Conservation (phyloP, 64 coral and sea anemone genomes). For the Porites lutea region DNA sequence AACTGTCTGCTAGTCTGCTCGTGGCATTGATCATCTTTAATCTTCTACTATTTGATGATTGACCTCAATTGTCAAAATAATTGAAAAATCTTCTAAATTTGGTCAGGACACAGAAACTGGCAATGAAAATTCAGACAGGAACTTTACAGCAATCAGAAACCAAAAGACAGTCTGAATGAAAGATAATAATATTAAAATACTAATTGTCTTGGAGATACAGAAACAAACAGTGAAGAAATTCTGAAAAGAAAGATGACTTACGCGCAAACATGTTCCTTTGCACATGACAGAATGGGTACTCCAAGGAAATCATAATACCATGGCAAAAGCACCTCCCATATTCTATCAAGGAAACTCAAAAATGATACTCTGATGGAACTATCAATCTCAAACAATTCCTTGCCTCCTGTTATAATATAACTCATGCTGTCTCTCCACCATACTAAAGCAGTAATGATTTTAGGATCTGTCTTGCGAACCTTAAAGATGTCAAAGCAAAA, state of each 20-base stretch:
- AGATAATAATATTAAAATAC: too few relatives aligned
- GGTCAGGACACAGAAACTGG: too few relatives aligned
- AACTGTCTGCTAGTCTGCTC: too few relatives aligned
- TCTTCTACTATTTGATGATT: too few relatives aligned
- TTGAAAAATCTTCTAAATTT: too few relatives aligned
- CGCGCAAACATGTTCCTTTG: slow-evolving; percentile 78
- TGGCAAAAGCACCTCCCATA: slow-evolving; percentile 83
- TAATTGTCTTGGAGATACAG: too few relatives aligned
- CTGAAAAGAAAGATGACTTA: slow-evolving; percentile 27
- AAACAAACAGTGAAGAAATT: too few relatives aligned
- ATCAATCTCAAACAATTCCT: slow-evolving; percentile 67
- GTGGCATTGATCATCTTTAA: too few relatives aligned
- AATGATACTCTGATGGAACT: slow-evolving; percentile 36
- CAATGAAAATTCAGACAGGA: too few relatives aligned
- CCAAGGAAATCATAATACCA: slow-evolving; percentile 95
- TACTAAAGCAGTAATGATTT: slow-evolving; percentile 83
- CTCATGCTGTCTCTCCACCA: slow-evolving; percentile 81
- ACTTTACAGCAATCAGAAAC: too few relatives aligned
- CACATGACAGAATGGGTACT: slow-evolving; percentile 73
- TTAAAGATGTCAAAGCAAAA: background rate
- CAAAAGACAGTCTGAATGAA: too few relatives aligned
- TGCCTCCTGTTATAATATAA: slow-evolving; percentile 48
- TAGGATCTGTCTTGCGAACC: slow-evolving; percentile 80
- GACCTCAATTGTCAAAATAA: too few relatives aligned
- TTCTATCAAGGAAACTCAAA: slow-evolving; percentile 68